These are phyloP conservation scores for Leptopterna dolabrata DNA, from an alignment of 2,888 invertebrate genomes.

Conservation along the genomic window DNA sequence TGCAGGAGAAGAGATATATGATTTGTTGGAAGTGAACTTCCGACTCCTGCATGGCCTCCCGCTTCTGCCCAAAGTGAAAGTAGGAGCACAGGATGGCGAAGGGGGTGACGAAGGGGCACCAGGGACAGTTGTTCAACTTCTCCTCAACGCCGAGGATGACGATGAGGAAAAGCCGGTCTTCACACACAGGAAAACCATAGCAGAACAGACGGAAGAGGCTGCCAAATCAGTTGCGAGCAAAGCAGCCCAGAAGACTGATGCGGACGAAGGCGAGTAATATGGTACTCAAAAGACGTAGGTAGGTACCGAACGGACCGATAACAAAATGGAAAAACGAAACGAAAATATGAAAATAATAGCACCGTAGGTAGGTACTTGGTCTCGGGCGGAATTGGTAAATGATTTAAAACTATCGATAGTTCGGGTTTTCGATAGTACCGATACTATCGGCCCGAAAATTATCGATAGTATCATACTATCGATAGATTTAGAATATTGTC, in stretches of 20 bases:
- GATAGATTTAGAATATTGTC: no score
- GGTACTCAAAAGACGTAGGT: background rate
- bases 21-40: conserved; percentile 75
- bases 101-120: conserved; percentile 44
- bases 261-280: background rate
- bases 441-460: no score
- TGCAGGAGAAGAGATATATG: conserved; percentile 72
- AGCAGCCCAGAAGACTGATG: no score
- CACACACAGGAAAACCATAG: conserved; percentile 24
- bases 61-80: conserved; percentile 54
- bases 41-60: conserved; percentile 77
- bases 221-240: background rate
- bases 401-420: no score
- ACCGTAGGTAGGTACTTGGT: no score
- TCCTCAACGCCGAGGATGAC: conserved; percentile 34
- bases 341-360: background rate
- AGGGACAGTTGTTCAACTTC: conserved; percentile 22
- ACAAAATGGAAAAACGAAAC: no score
- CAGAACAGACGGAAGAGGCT: conserved; percentile 23
- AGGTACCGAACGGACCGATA: no score
- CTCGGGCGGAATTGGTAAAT: no score
- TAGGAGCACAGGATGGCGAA: conserved; percentile 18
- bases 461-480: no score
- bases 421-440: no score
- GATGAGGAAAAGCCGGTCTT: conserved; percentile 41